Conservation (phyloP, 2,888 invertebrate genomes). For the Meta bourneti region DNA sequence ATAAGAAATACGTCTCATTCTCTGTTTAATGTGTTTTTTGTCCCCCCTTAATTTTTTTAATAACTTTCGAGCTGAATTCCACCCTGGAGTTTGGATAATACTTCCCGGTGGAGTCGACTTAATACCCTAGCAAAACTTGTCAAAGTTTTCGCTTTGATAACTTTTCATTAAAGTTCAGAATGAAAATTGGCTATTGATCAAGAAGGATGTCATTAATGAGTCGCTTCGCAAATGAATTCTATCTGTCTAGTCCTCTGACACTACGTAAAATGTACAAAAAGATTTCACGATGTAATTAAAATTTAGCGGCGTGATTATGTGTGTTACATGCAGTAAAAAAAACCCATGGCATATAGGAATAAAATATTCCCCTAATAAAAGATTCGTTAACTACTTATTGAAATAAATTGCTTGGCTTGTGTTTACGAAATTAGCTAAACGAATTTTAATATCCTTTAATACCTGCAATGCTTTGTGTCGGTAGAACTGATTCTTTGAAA, state of each 20-base stretch:
- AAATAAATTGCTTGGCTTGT: neutral
- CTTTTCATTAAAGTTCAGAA: slow-evolving; percentile 1
- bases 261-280: neutral
- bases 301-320: neutral
- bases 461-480: no score
- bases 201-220: neutral
- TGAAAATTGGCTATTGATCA: neutral
- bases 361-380: neutral
- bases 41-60: slow-evolving; percentile 9
- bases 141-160: neutral
- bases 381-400: neutral
- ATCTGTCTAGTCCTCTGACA: neutral
- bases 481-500: no score
- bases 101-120: neutral
- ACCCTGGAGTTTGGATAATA: neutral
- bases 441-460: neutral
- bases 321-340: neutral
- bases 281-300: neutral
- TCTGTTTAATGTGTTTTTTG: slow-evolving; percentile 24
- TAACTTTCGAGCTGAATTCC: neutral
- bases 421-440: neutral
- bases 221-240: neutral
- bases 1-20: slow-evolving; percentile 53
- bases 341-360: neutral
- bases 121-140: neutral